Evolutionary conservation across 2,888 invertebrate genomes (phyloP), one percentile per base, ranked within the genome.

Genomic region (Mystacides longicornis): DNA sequence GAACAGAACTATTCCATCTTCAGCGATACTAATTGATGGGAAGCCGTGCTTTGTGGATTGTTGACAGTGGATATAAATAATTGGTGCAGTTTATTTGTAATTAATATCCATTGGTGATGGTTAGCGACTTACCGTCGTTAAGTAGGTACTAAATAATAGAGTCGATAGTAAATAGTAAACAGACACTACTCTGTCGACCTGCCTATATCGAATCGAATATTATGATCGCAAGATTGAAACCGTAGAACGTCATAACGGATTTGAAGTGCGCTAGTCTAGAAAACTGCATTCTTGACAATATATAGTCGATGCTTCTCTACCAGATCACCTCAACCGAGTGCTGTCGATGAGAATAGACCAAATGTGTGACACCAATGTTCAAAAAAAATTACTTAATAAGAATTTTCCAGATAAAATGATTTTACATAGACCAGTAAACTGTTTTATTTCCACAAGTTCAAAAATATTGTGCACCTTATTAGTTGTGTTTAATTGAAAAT

Each of bases 211-310:
- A 45, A 45, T n/a, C n/a, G n/a, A n/a, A n/a, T n/a, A n/a, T n/a
- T 20, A 45, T 45, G 45, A 45, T 19, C 31, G 20, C 50, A 23
- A 33, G 49, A 31, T 42, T 23, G 51, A 51, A 50, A 22, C 57
- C 18, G 51, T 14, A 23, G 19, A 33, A 47, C 52, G 23, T 56
- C 54, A 49, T 59, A 59, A 59, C 59, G 59, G 57, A 59, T 57
- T 59, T 54, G 54, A 54, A 52, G 55, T 52, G 45, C 57, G 54
- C 57, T 59, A 59, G 55, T 59, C 59, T 59, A 59, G 57, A 55
- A 59, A 57, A 59, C 59, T 56, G 59, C 59, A 59, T 58, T 58
- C 58, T 52, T 52, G 37, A 33, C 52, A 42, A 37, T 42, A 31
- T 33, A 49, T n/a, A n/a, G n/a, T n/a, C n/a, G n/a, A n/a, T n/a